Percentiles rank a stretch among this genome's conserved stretches.
Evolutionary conservation across 2,797 vertebrate species (phyloP).

Genomic region (Acrocephalus scirpaceus): DNA sequence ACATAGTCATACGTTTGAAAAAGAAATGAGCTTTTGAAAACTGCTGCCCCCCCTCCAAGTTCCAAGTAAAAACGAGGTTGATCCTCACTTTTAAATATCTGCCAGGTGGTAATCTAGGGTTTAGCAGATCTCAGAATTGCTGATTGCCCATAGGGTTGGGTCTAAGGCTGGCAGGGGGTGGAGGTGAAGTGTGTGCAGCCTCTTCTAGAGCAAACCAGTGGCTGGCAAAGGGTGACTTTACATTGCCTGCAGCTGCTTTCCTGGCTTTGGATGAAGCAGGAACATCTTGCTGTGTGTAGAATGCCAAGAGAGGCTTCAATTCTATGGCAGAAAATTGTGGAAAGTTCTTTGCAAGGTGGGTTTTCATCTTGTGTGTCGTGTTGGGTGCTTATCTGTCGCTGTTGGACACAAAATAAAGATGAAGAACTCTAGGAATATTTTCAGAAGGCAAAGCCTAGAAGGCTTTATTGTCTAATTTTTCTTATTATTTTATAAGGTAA

Average conservation of each 20-base stretch:
- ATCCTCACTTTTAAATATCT: not conserved
- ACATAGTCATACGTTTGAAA: not conserved
- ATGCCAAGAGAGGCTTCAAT: not conserved
- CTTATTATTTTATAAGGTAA: no score
- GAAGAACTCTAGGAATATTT: no score
- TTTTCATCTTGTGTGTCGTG: not conserved
- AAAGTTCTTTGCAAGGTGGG: not conserved
- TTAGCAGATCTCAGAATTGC: not conserved
- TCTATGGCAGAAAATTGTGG: not conserved
- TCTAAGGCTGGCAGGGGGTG: not conserved
- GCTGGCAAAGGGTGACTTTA: not conserved
- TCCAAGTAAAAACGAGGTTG: not conserved
- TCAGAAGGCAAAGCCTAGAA: no score
- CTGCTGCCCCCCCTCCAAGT: not conserved
- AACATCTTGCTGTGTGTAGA: accelerated
- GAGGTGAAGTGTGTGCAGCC: not conserved
- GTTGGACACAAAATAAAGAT: no score
- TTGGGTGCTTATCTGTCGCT: not conserved
- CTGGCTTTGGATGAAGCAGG: not conserved
- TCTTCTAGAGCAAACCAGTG: not conserved
- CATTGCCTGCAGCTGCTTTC: not conserved
- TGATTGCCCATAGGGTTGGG: not conserved
- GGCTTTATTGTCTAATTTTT: no score
- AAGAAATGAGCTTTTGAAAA: constrained; percentile 28
- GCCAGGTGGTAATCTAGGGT: not conserved